phyloP scores from a whole-genome alignment of 1,140 invertebrate species.

The Riptortus pedestris region DNA sequence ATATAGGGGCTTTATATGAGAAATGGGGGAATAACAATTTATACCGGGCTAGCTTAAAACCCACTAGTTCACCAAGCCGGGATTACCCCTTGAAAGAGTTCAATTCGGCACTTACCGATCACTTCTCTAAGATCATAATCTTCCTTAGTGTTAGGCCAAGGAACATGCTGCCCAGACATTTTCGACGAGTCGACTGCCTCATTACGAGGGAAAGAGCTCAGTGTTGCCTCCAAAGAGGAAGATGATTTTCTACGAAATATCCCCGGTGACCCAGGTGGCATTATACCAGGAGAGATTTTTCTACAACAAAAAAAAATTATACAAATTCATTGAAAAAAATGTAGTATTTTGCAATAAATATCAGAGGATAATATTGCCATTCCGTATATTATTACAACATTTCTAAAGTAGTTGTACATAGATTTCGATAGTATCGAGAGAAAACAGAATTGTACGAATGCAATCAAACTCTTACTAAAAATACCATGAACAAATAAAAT shows the following conservation, averaged over 20 bases:
- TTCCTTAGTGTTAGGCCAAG: constrained; percentile 86
- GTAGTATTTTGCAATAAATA: no score
- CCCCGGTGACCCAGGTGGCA: constrained; percentile 51
- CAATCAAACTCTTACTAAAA: no score
- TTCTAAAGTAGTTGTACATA: no score
- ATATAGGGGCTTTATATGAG: neutral
- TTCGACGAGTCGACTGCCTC: constrained; percentile 5
- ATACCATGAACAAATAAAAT: no score
- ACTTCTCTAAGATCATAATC: constrained; percentile 90
- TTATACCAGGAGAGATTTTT: constrained; percentile 49
- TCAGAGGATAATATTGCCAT: no score
- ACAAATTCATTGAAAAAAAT: no score
- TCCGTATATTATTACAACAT: no score
- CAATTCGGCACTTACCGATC: constrained; percentile 68
- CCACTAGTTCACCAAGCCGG: neutral
- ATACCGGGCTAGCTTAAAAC: neutral
- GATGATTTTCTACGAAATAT: constrained; percentile 54
- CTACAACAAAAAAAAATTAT: constrained; percentile 35
- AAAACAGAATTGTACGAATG: no score
- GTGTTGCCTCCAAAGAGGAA: constrained; percentile 31
- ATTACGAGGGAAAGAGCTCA: constrained; percentile 12
- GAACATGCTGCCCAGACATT: constrained; percentile 33
- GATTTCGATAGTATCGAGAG: no score
- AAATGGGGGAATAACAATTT: neutral
- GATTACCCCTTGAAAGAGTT: neutral